Base-by-base conservation (phyloP, 2,797 vertebrate species). In the Tenualosa ilisha region DNA sequence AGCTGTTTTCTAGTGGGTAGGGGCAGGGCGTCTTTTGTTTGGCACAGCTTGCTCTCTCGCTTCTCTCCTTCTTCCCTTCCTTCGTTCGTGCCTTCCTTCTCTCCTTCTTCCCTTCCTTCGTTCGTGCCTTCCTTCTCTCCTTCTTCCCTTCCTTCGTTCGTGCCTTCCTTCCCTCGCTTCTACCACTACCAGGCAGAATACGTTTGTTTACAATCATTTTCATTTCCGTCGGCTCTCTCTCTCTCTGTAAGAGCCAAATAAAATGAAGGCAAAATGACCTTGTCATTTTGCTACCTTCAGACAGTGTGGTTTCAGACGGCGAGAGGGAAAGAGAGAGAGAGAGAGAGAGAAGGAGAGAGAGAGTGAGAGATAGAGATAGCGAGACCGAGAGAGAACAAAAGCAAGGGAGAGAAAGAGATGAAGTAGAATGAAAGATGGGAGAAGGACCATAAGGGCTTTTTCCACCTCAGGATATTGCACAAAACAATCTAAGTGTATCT, bases 401-500 rank as follows among this genome's bases (percentile, higher is more conserved):
- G 46, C 46, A 49, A 49, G 53, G 50, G 54, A 81, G 82, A 84
- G 59, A 63, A 56, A 68, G 46, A 65, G 20, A 43, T 82, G 26
- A 37, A 82, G 17, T 53, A 56, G 86, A 87, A 43, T 75, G 68
- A 89, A 90, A 84, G 88, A 87, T 88, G 63, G 85, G 81, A 85
- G 26, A 40, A 43, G 84, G 82, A 51, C 72, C 68, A 43, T 75
- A 43, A 87, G 84, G 84, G 75, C 72, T 84, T 84, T 81, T 86
- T 83, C 49, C 84, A 88, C 88, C 89, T 84, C 84, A 87, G 88
- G 88, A 89, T 88, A 87, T 86, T 87, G 81, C 82, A 81, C 54
- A 84, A 88, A 84, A 89, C 84, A 86, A 87, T 90, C 88, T 56
- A 54, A 65, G 59, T 81, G 83, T 88, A 68, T 89, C 83, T 46